Conservation (phyloP, 2,113 vertebrate species). For the Daubentonia madagascariensis region DNA sequence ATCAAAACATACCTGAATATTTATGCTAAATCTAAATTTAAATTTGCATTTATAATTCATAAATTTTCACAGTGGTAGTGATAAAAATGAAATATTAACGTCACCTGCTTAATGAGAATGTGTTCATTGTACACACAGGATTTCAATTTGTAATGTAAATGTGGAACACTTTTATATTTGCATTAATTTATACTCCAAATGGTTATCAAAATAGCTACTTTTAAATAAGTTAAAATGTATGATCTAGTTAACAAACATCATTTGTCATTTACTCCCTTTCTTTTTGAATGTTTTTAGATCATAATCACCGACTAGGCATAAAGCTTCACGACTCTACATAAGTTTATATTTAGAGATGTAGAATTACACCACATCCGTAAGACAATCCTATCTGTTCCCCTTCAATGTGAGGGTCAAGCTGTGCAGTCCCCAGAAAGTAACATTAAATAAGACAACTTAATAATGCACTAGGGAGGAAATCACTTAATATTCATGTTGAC, state of each 20-base stretch:
- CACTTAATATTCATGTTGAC: constrained; percentile 87
- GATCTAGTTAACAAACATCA: not conserved
- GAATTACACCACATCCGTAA: not conserved
- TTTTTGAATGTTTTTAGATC: not conserved
- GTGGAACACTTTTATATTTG: not conserved
- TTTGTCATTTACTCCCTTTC: not conserved
- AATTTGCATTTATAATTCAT: constrained; percentile 3
- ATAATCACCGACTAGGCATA: not conserved
- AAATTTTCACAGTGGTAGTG: not conserved
- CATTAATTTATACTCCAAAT: not conserved
- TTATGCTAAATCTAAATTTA: constrained; percentile 35
- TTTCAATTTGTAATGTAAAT: constrained; percentile 35
- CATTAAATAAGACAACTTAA: constrained; percentile 78
- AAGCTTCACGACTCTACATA: not conserved
- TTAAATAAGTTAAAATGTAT: not conserved
- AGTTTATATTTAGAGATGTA: not conserved
- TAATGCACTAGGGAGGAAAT: constrained; percentile 80
- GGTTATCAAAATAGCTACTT: not conserved
- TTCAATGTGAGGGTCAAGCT: constrained; percentile 66
- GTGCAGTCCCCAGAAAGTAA: constrained; percentile 59
- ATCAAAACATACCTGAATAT: not conserved
- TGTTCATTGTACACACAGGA: not conserved
- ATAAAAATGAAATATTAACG: constrained; percentile 44
- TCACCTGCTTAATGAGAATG: not conserved
- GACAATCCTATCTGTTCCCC: not conserved